phyloP scores from a whole-genome alignment of 2,113 vertebrate species.

The Ovibos moschatus region DNA sequence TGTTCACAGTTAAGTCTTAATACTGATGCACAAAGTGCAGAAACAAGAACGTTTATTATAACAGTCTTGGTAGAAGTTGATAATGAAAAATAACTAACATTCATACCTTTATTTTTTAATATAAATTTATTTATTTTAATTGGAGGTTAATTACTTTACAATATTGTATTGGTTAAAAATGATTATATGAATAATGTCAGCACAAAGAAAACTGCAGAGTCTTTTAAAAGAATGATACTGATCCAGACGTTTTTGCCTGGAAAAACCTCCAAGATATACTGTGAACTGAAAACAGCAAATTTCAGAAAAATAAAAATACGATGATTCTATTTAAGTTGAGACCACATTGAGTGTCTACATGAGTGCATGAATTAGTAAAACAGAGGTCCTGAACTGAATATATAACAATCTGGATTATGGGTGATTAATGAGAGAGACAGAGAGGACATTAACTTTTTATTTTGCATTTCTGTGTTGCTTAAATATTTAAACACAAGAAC shows the following conservation, averaged over 20 bases:
- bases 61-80: not conserved
- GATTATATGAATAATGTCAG: not conserved
- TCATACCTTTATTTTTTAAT: not conserved
- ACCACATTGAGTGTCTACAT: not conserved
- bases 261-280: not conserved
- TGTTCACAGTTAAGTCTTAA: not conserved
- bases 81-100: not conserved
- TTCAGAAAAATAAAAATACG: not conserved
- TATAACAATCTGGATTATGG: too few relatives aligned
- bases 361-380: not conserved
- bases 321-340: not conserved
- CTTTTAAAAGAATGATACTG: not conserved
- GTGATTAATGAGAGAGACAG: not conserved
- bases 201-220: not conserved
- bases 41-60: not conserved
- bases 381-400: not conserved
- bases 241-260: not conserved
- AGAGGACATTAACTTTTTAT: not conserved
- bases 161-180: not conserved
- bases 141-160: too few relatives aligned
- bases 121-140: too few relatives aligned
- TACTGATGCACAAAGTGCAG: not conserved
- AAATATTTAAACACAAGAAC: not conserved
- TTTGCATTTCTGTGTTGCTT: not conserved
- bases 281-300: not conserved